These are phyloP conservation scores for Entosphenus tridentatus DNA, from an alignment of 2,113 vertebrate genomes.

Conservation along the genomic window DNA sequence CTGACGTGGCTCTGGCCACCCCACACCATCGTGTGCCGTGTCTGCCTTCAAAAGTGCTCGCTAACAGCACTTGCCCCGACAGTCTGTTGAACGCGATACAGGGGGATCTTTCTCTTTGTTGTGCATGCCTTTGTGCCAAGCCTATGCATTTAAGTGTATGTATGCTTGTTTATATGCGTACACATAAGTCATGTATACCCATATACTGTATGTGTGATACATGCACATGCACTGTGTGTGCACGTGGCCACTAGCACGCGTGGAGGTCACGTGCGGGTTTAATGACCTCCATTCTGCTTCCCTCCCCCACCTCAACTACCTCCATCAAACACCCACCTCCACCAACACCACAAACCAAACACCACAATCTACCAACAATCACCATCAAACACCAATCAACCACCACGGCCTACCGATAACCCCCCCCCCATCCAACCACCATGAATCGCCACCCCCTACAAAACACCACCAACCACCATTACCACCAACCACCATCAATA, in stretches of 20 bases:
- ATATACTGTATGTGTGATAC: not conserved
- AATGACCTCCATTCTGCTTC: not conserved
- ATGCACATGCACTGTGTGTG: not conserved
- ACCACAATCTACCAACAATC: not conserved
- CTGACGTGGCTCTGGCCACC: no score
- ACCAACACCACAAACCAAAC: not conserved
- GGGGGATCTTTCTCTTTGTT: no score
- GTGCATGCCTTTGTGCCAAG: no score
- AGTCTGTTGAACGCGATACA: no score
- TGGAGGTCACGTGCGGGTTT: not conserved
- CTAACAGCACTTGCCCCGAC: no score
- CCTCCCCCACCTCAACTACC: not conserved
- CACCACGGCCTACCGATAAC: no score
- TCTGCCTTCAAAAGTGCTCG: no score
- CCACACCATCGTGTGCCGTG: no score
- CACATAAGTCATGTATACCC: not conserved
- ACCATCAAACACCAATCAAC: not conserved
- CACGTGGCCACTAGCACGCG: not conserved
- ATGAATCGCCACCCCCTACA: no score
- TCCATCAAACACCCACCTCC: not conserved
- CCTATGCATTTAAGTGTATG: constrained; percentile 1
- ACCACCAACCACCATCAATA: no score
- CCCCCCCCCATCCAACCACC: no score
- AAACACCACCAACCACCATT: no score
- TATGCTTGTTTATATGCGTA: not conserved